Base-by-base conservation (phyloP, 2,888 invertebrate species). In the Drosophila sordidula region DNA sequence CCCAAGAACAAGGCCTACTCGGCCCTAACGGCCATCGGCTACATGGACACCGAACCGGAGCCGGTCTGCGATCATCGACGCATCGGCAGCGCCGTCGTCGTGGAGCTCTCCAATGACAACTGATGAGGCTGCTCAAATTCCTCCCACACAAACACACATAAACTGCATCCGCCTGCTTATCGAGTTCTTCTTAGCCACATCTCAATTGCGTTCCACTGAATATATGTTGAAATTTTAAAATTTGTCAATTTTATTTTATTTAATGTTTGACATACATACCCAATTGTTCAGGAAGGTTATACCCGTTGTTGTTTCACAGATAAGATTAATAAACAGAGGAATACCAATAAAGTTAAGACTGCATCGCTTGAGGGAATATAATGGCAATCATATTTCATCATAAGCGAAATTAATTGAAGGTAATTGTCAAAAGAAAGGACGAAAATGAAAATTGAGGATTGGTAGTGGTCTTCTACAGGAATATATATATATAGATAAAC, bases 1-100 rank as follows among this genome's bases (percentile, higher is more conserved):
- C 69, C 82, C 1, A 68, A 32, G 0, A 82, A 83, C 44, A 80
- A 78, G 25, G 95, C 95, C 2, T 95, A 94, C 87, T 94, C 95
- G 0, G 94, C 95, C 3, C 91, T 95, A 65, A 91, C 92, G 0
- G 90, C 91, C n/a, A 94, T 95, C 3, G 91, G 94, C 0, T 93
- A 93, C 54, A 81, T 92, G 6, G 91, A 92, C 18, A 92, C 92
- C 2, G 86, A 90, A 22, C 86, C 91, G 4, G 74, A 83, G 22
- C 91, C 91, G 0, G 83, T 90, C 3, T 91, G 91, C 55, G 93
- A 93, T 77, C 92, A 92, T 44, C 92, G 93, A 42, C 92, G 93
- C 63, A 86, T 91, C 8, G 93, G 93, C 6, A 91, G 91, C 42
- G 89, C 93, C 12, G 91, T 92, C n/a, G 77, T 90, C 8, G 78